These are phyloP conservation scores for Hydropsyche betteni DNA, from an alignment of 2,888 invertebrate species.

Conservation along the genomic window DNA sequence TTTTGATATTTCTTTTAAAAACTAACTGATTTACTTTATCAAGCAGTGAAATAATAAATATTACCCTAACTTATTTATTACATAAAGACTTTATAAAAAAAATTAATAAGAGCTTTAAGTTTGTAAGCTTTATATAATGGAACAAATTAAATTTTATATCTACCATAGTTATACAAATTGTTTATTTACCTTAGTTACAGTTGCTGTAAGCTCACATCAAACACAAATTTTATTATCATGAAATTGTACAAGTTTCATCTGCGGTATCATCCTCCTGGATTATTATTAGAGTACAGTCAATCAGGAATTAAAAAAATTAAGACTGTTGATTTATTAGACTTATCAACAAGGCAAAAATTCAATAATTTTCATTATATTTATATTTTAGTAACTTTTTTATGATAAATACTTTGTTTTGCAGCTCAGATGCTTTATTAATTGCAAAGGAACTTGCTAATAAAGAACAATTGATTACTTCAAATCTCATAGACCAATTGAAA, in stretches of 20 bases:
- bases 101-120: too few relatives aligned
- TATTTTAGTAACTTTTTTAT: neutral
- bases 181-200: slow-evolving; percentile 20
- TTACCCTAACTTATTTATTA: too few relatives aligned
- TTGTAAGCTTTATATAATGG: too few relatives aligned
- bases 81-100: too few relatives aligned
- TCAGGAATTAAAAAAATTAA: slow-evolving; percentile 68
- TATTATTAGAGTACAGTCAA: slow-evolving; percentile 71
- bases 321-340: slow-evolving; percentile 72
- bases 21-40: too few relatives aligned
- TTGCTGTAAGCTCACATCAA: neutral
- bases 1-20: too few relatives aligned
- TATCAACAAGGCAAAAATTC: slow-evolving; percentile 67
- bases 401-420: slow-evolving; percentile 53
- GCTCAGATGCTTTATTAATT: slow-evolving; percentile 67
- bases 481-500: slow-evolving; percentile 67
- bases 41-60: too few relatives aligned
- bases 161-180: neutral
- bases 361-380: neutral
- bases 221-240: slow-evolving; percentile 60
- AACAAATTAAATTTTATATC: too few relatives aligned
- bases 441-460: slow-evolving; percentile 63
- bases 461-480: slow-evolving; percentile 68
- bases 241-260: slow-evolving; percentile 74
- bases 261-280: slow-evolving; percentile 77